Conservation (phyloP, 2,113 vertebrate genomes). For the Pelecanoides urinatrix region DNA sequence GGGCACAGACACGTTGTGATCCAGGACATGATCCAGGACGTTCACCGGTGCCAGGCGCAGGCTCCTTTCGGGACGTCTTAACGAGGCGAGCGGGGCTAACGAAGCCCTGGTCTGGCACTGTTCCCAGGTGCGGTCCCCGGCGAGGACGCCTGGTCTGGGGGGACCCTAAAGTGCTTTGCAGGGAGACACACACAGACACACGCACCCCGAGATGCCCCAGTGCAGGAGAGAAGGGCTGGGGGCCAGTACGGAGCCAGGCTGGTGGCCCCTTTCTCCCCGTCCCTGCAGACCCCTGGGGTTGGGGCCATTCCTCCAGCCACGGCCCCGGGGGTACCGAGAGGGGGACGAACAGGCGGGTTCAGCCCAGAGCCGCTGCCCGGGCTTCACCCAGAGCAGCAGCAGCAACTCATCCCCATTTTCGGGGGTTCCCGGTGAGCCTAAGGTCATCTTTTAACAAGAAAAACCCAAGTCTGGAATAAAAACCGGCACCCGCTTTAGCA, state of each 20-base stretch:
- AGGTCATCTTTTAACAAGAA: neutral
- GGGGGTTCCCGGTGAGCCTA: neutral
- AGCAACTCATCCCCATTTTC: neutral
- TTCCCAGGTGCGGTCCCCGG: neutral
- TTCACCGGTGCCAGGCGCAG: neutral
- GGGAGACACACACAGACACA: neutral
- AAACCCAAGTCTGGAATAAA: neutral
- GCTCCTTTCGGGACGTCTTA: neutral
- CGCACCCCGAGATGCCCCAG: fast-evolving
- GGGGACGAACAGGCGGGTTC: neutral
- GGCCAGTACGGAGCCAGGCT: neutral
- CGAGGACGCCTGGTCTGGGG: neutral
- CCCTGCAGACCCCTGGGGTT: neutral
- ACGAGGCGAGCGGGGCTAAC: fast-evolving
- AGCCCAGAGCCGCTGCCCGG: neutral
- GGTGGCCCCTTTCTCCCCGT: neutral
- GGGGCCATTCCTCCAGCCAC: neutral
- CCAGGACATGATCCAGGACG: fast-evolving
- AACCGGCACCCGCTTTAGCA: neutral
- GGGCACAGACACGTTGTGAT: fast-evolving
- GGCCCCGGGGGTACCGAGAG: neutral
- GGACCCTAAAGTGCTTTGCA: slow-evolving; percentile 51
- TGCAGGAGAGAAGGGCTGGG: neutral
- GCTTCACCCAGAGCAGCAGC: neutral
- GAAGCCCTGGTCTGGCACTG: fast-evolving